Conservation (phyloP, 2,113 vertebrate species). For the Telmatochromis brachygnathus region DNA sequence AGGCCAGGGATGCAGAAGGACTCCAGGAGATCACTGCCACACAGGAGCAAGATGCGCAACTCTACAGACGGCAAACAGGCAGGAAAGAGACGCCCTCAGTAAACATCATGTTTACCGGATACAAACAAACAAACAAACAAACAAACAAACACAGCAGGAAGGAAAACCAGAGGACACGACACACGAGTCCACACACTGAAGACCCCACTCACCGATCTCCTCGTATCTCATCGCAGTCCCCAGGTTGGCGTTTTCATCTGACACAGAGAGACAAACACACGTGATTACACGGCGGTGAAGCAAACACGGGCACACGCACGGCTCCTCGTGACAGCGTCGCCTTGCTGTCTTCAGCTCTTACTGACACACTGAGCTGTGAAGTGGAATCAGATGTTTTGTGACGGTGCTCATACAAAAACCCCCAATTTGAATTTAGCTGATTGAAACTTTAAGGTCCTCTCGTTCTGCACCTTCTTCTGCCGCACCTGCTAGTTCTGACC, state of each 20-base stretch:
- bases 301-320: rapidly evolving
- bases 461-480: neutral
- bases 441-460: neutral
- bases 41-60: conserved; percentile 94
- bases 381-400: neutral
- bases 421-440: neutral
- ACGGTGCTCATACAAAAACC: rapidly evolving
- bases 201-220: conserved; percentile 87
- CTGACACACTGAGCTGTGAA: neutral
- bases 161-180: neutral
- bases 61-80: conserved; percentile 70
- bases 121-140: conserved; percentile 8
- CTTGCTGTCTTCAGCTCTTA: neutral
- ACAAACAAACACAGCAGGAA: conserved; percentile 10
- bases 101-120: conserved; percentile 31
- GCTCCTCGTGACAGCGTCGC: rapidly evolving
- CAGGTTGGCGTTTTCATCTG: conserved; percentile 97
- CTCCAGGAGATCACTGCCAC: conserved; percentile 95
- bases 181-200: neutral
- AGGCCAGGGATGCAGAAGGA: conserved; percentile 99
- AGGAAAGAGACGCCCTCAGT: conserved; percentile 37
- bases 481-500: neutral
- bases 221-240: conserved; percentile 92
- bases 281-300: neutral
- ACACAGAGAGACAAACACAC: neutral